Percentiles rank a stretch among this genome's conserved stretches.
phyloP scores from a whole-genome alignment of 2,888 invertebrate species.

The Eristalis arbustorum region DNA sequence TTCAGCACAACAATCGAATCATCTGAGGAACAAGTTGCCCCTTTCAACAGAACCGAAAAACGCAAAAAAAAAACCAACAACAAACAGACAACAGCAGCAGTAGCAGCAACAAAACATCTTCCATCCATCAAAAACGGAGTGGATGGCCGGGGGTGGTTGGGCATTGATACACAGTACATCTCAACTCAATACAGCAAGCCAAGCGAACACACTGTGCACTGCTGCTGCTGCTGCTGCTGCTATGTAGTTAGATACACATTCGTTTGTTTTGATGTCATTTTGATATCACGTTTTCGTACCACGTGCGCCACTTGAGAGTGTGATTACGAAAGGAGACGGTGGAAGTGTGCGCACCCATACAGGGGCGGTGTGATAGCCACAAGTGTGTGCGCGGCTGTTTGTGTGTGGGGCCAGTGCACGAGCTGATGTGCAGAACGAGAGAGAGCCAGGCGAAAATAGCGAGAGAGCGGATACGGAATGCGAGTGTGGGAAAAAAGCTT shows the following conservation, averaged over 20 bases:
- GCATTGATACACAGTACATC: neutral
- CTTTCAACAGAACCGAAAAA: conserved; percentile 6
- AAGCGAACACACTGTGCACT: conserved; percentile 10
- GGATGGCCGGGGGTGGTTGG: neutral
- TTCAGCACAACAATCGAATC: conserved; percentile 30
- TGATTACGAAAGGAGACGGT: conserved; percentile 69
- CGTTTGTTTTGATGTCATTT: conserved; percentile 72
- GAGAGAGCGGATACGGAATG: neutral
- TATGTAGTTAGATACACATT: conserved; percentile 61
- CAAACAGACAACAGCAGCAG: neutral
- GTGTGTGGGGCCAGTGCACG: conserved; percentile 11
- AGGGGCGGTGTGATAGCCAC: neutral
- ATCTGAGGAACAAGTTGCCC: conserved; percentile 23
- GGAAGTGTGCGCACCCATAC: conserved; percentile 57
- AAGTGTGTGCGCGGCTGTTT: conserved; percentile 4
- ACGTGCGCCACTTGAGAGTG: conserved; percentile 76
- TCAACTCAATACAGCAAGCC: neutral
- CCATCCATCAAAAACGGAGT: neutral
- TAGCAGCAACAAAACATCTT: neutral
- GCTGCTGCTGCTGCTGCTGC: conserved; percentile 16
- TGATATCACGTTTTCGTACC: conserved; percentile 78
- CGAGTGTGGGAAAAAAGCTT: conserved; percentile 23
- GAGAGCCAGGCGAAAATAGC: neutral
- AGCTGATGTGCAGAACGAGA: neutral
- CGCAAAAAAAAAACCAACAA: conserved; percentile 1